These are phyloP conservation scores for Sacculina carcini DNA, from an alignment of 2,888 invertebrate genomes.

Conservation along the genomic window DNA sequence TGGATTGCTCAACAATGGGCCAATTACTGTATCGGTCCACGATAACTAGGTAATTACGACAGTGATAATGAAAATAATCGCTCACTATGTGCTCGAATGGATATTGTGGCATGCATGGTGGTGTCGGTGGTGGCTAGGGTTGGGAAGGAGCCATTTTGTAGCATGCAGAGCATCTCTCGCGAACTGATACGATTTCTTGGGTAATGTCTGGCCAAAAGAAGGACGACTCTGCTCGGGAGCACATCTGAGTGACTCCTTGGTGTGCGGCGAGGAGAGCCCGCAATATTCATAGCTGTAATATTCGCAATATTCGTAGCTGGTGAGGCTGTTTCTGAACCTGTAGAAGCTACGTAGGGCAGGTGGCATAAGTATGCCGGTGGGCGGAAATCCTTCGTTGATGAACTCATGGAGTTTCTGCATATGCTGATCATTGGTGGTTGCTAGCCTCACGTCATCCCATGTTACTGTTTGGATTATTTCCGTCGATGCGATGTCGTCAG, in stretches of 20 bases:
- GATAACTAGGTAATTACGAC: constrained; percentile 4
- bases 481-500: too few species aligned
- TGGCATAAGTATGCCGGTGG: background rate
- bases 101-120: background rate
- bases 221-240: background rate
- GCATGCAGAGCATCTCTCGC: background rate
- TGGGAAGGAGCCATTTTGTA: constrained; percentile 7
- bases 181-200: background rate
- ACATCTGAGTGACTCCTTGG: constrained; percentile 5
- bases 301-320: constrained; percentile 2
- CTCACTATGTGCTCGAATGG: constrained; percentile 5
- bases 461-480: too few species aligned
- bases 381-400: background rate
- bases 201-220: constrained; percentile 8
- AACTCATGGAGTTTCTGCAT: background rate
- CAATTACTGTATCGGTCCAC: constrained; percentile 5
- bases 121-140: constrained; percentile 5
- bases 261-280: constrained; percentile 3
- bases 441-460: background rate
- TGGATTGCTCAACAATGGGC: constrained; percentile 2
- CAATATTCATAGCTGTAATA: background rate
- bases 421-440: background rate
- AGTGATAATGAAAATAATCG: constrained; percentile 2
- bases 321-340: constrained; percentile 3
- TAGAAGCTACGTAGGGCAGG: background rate